These are phyloP conservation scores for Falco naumanni DNA, from an alignment of 2,797 vertebrate genomes.

Conservation along the genomic window DNA sequence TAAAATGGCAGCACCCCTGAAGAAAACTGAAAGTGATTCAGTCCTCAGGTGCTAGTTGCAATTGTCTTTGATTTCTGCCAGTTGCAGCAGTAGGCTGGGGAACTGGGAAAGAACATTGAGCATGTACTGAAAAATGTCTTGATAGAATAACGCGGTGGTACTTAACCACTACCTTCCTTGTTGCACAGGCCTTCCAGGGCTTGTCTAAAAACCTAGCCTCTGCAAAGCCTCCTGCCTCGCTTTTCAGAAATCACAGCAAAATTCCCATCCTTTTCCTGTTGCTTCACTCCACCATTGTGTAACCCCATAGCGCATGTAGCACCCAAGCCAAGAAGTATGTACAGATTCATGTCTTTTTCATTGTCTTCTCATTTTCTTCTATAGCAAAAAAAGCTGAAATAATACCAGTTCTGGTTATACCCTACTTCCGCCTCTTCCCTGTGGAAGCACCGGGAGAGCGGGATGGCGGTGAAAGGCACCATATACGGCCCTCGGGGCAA, in stretches of 20 bases:
- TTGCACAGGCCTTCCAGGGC: neutral
- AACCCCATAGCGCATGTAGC: neutral
- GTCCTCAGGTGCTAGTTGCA: neutral
- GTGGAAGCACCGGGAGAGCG: neutral
- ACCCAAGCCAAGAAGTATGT: accelerated
- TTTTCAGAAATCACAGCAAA: neutral
- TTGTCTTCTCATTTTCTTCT: neutral
- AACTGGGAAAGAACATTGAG: neutral
- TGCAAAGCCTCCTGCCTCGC: neutral
- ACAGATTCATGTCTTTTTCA: neutral
- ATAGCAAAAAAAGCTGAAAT: neutral
- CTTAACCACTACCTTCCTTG: neutral
- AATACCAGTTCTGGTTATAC: neutral
- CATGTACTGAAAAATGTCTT: accelerated
- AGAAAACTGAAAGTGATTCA: neutral
- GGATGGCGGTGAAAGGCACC: neutral
- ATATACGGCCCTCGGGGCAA: neutral
- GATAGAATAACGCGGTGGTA: neutral
- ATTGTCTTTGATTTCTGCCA: neutral
- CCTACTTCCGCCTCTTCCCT: neutral
- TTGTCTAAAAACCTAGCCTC: neutral
- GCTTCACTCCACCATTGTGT: neutral
- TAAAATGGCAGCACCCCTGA: neutral
- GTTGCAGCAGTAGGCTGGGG: neutral
- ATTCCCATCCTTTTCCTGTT: neutral